Percentiles rank a stretch among this genome's conserved stretches.
phyloP scores from a whole-genome alignment of 2,113 vertebrate species.

The Lutjanus erythropterus region DNA sequence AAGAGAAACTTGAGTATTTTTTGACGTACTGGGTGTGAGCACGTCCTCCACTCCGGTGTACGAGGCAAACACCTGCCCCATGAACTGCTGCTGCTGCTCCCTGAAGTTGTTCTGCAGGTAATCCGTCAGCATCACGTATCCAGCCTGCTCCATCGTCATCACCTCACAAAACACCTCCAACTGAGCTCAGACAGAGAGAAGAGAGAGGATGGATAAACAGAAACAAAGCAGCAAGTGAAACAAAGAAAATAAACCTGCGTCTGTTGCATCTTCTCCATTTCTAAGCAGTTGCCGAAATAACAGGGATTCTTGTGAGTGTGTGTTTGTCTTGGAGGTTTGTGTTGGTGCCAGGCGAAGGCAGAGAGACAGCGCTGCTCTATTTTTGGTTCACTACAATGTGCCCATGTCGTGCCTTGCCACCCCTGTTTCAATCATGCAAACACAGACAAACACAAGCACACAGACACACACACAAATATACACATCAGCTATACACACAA shows the following conservation, averaged over 20 bases:
- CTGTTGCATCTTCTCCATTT: constrained; percentile 1
- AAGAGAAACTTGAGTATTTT: not conserved
- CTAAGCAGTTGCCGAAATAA: constrained; percentile 7
- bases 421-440: constrained; percentile 49
- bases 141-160: constrained; percentile 97
- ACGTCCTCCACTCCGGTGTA: constrained; percentile 95
- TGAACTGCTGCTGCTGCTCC: constrained; percentile 94
- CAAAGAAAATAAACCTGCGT: not conserved
- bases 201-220: not conserved
- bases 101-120: constrained; percentile 98
- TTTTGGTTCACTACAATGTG: constrained; percentile 50
- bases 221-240: not conserved
- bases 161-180: constrained; percentile 96
- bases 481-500: constrained; percentile 2
- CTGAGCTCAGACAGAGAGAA: constrained; percentile 70
- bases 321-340: constrained; percentile 46
- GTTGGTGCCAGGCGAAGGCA: constrained; percentile 36
- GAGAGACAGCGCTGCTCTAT: constrained; percentile 52
- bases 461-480: constrained; percentile 20
- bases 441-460: constrained; percentile 6
- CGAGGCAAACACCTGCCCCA: constrained; percentile 93
- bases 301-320: constrained; percentile 5
- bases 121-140: constrained; percentile 97
- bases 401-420: constrained; percentile 47
- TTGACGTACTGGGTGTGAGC: constrained; percentile 89